Evolutionary conservation across 1,140 invertebrate species (phyloP).

Genomic region (Ridgeia piscesae): DNA sequence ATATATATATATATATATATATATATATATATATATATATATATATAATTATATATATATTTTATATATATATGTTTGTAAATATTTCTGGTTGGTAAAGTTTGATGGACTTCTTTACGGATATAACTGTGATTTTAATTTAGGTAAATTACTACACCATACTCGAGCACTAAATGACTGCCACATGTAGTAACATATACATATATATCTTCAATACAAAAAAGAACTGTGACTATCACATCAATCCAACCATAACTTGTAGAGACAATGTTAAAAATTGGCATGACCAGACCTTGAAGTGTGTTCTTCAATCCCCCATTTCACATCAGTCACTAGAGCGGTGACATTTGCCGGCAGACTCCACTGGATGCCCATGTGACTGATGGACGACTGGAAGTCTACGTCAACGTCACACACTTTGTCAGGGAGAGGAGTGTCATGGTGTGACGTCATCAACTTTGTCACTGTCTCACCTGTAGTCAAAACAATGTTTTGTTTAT

Average conservation of each 20-base stretch:
- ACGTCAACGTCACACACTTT: not conserved
- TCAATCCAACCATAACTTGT: not conserved
- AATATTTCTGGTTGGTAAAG: no score
- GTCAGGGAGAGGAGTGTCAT: not conserved
- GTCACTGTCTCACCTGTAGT: not conserved
- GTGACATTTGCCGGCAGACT: not conserved
- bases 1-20: no score
- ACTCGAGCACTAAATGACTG: no score
- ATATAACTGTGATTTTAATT: no score
- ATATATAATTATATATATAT: no score
- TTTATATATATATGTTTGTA: no score
- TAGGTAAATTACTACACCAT: no score
- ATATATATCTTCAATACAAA: no score
- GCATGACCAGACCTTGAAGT: not conserved
- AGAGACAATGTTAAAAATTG: not conserved
- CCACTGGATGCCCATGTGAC: not conserved
- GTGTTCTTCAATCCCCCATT: not conserved
- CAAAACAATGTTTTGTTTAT: not conserved
- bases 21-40: no score
- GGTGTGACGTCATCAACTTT: not conserved
- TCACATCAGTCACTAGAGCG: not conserved
- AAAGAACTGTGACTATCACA: no score
- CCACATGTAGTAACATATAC: no score
- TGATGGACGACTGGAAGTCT: not conserved
- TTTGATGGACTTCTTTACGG: no score